Evolutionary conservation across 1,140 invertebrate species (phyloP).

Genomic region (Drosophila nigrodunni): DNA sequence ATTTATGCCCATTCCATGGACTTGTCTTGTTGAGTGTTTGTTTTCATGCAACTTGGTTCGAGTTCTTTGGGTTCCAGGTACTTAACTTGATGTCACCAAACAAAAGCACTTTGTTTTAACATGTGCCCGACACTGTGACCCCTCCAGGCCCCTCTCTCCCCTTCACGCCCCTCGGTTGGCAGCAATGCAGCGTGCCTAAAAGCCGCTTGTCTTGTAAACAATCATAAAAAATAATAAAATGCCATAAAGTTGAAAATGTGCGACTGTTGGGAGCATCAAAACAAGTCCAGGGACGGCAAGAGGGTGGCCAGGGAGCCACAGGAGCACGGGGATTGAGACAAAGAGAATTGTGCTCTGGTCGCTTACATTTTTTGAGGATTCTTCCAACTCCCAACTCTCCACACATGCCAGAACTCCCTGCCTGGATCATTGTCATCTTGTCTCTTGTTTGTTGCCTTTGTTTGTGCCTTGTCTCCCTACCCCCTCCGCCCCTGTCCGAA

Average conservation of each 20-base stretch:
- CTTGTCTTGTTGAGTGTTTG: slow-evolving; percentile 57
- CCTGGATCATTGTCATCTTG: slow-evolving; percentile 51
- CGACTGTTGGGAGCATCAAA: slow-evolving; percentile 33
- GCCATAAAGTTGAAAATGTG: slow-evolving; percentile 70
- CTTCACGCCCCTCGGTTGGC: neutral
- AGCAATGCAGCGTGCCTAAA: slow-evolving; percentile 72
- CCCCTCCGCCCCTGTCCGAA: slow-evolving; percentile 18
- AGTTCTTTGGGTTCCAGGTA: slow-evolving; percentile 61
- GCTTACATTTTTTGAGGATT: slow-evolving; percentile 19
- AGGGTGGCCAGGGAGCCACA: neutral
- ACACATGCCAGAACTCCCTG: slow-evolving; percentile 47
- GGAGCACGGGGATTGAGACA: slow-evolving; percentile 6
- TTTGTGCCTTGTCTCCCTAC: slow-evolving; percentile 28
- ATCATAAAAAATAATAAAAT: slow-evolving; percentile 83
- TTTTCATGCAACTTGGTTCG: slow-evolving; percentile 61
- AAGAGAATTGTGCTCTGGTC: slow-evolving; percentile 24
- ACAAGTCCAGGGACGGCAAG: neutral
- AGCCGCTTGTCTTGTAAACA: slow-evolving; percentile 82
- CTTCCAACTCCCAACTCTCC: slow-evolving; percentile 13
- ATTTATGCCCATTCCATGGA: slow-evolving; percentile 26
- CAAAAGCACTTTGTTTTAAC: slow-evolving; percentile 81
- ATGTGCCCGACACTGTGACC: slow-evolving; percentile 63
- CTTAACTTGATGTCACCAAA: slow-evolving; percentile 82
- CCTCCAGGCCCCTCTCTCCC: neutral
- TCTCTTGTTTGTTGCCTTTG: slow-evolving; percentile 51